These are phyloP conservation scores for Aleiodes leptofemur DNA, from an alignment of 2,888 invertebrate genomes.

Conservation along the genomic window DNA sequence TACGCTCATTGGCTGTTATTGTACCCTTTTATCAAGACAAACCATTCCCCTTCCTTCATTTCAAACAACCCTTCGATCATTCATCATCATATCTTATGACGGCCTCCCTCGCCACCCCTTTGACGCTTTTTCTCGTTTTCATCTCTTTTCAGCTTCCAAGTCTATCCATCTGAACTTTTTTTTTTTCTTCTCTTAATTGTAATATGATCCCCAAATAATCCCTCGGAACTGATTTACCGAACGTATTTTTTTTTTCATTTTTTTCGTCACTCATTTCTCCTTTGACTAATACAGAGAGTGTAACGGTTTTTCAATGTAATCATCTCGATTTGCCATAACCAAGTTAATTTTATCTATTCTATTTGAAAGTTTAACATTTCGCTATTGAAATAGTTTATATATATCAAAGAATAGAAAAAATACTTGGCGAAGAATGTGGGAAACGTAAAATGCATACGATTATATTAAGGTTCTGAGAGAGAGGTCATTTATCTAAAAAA, in stretches of 20 bases:
- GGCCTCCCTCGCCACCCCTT: constrained; percentile 70
- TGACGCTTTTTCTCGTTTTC: constrained; percentile 54
- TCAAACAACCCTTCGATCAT: constrained; percentile 72
- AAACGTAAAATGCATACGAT: constrained; percentile 53
- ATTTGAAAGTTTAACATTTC: no score
- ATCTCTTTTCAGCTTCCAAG: constrained; percentile 30
- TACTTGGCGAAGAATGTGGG: constrained; percentile 52
- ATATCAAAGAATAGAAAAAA: background rate
- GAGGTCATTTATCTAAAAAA: constrained; percentile 26
- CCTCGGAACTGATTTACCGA: constrained; percentile 67
- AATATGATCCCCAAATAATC: constrained; percentile 59
- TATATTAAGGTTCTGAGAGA: constrained; percentile 7
- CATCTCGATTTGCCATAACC: constrained; percentile 61
- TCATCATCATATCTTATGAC: constrained; percentile 70
- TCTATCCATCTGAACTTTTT: constrained; percentile 17
- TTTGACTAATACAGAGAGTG: constrained; percentile 5
- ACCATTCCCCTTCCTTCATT: constrained; percentile 38
- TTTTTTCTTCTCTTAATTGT: constrained; percentile 50
- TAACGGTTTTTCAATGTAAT: constrained; percentile 69
- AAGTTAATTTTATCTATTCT: constrained; percentile 2
- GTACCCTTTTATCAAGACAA: constrained; percentile 45
- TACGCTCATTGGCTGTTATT: constrained; percentile 31
- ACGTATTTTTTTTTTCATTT: constrained; percentile 48
- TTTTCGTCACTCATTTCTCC: constrained; percentile 12
- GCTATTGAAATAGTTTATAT: no score